These are phyloP conservation scores for Whitmania pigra DNA, from an alignment of 1,140 invertebrate species.

Conservation along the genomic window DNA sequence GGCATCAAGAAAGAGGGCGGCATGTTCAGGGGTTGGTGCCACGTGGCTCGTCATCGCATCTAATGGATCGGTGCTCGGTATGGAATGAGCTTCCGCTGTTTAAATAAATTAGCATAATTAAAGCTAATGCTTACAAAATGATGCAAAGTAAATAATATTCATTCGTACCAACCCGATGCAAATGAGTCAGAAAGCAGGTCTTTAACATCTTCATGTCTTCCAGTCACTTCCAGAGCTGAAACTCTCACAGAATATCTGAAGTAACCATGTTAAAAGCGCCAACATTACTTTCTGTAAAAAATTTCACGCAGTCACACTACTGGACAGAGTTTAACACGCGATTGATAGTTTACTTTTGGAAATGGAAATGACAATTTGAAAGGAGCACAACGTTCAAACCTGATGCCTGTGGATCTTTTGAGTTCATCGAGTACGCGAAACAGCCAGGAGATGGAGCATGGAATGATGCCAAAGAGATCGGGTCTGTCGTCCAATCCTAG, in stretches of 20 bases:
- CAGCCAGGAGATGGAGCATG: slow-evolving; percentile 83
- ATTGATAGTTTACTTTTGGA: too few species aligned
- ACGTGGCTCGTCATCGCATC: slow-evolving; percentile 64
- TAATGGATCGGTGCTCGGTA: too few species aligned
- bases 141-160: slow-evolving; percentile 43
- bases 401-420: slow-evolving; percentile 72
- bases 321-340: too few species aligned
- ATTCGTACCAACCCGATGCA: slow-evolving; percentile 40
- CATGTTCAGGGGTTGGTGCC: slow-evolving; percentile 78
- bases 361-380: too few species aligned
- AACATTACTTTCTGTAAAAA: too few species aligned
- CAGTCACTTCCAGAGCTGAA: slow-evolving; percentile 76
- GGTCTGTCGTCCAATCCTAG: slow-evolving; percentile 60
- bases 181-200: slow-evolving; percentile 66
- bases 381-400: slow-evolving; percentile 26
- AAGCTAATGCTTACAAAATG: too few species aligned
- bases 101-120: too few species aligned
- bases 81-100: too few species aligned
- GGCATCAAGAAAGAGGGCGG: slow-evolving; percentile 79
- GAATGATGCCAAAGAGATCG: slow-evolving; percentile 68
- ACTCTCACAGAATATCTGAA: slow-evolving; percentile 58
- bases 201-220: slow-evolving; percentile 56
- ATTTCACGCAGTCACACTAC: too few species aligned
- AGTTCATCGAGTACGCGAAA: slow-evolving; percentile 83
- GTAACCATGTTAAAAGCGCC: too few species aligned